These are phyloP conservation scores for Mantis religiosa DNA, from an alignment of 2,888 invertebrate species.

Conservation along the genomic window DNA sequence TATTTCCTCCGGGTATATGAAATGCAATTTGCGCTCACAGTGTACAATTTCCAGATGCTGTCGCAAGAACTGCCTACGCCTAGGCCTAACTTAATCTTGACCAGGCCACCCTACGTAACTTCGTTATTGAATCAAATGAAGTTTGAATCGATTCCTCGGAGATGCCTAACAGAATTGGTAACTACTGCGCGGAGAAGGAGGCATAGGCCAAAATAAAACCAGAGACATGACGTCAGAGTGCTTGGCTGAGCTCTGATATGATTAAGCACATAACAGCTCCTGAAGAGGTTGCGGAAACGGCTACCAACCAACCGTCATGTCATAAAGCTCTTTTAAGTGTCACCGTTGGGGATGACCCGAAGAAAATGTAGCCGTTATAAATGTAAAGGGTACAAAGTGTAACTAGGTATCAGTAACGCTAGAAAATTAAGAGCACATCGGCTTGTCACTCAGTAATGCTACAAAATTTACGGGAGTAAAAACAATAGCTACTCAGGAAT, in stretches of 20 bases:
- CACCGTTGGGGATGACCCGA: too few relatives aligned
- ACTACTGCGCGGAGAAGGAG: not conserved
- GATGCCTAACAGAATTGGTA: not conserved
- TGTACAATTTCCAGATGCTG: not conserved
- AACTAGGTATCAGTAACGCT: too few relatives aligned
- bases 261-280: not conserved
- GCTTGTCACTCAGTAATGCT: too few relatives aligned
- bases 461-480: too few relatives aligned
- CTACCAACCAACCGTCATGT: too few relatives aligned
- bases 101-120: not conserved
- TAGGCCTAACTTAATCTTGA: not conserved
- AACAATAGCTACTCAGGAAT: too few relatives aligned
- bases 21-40: not conserved
- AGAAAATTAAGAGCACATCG: too few relatives aligned
- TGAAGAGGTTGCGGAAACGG: too few relatives aligned
- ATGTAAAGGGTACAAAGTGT: too few relatives aligned
- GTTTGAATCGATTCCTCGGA: conserved; percentile 8
- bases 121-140: not conserved
- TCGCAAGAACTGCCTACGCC: not conserved
- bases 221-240: not conserved
- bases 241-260: not conserved
- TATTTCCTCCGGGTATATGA: not conserved
- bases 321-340: too few relatives aligned
- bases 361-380: too few relatives aligned
- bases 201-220: not conserved